phyloP scores from a whole-genome alignment of 2,888 invertebrate species.

The Flexamia atlantica region DNA sequence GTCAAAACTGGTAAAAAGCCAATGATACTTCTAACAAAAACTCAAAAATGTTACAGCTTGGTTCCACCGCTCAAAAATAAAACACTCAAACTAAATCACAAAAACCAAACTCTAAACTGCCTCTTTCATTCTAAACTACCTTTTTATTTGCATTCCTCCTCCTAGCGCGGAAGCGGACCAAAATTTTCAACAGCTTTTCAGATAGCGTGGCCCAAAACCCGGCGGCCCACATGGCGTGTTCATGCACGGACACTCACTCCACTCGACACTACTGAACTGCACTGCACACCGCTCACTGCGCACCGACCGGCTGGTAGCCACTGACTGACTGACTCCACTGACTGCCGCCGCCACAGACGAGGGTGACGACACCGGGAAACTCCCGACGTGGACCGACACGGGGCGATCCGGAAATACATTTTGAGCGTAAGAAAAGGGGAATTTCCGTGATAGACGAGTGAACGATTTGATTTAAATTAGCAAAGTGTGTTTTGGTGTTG shows the following conservation, averaged over 20 bases:
- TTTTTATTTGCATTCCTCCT: constrained; percentile 28
- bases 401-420: too few species aligned
- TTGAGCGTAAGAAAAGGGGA: too few species aligned
- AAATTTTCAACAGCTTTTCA: not conserved
- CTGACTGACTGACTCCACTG: not conserved
- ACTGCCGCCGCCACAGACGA: not conserved
- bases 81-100: too few species aligned
- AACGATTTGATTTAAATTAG: too few species aligned
- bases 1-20: too few species aligned
- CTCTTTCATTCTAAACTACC: too few species aligned
- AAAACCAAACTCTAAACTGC: too few species aligned
- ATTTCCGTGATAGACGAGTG: too few species aligned
- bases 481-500: too few species aligned
- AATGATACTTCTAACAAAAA: too few species aligned
- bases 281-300: not conserved
- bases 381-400: constrained; percentile 25
- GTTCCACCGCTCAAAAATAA: too few species aligned
- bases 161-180: constrained; percentile 18
- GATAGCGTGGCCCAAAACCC: constrained; percentile 33
- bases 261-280: not conserved
- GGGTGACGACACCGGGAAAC: constrained; percentile 21
- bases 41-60: too few species aligned
- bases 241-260: not conserved
- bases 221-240: constrained; percentile 11
- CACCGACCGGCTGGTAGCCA: not conserved